phyloP scores from a whole-genome alignment of 2,888 invertebrate genomes.

The Nematopogon swammerdamellus region DNA sequence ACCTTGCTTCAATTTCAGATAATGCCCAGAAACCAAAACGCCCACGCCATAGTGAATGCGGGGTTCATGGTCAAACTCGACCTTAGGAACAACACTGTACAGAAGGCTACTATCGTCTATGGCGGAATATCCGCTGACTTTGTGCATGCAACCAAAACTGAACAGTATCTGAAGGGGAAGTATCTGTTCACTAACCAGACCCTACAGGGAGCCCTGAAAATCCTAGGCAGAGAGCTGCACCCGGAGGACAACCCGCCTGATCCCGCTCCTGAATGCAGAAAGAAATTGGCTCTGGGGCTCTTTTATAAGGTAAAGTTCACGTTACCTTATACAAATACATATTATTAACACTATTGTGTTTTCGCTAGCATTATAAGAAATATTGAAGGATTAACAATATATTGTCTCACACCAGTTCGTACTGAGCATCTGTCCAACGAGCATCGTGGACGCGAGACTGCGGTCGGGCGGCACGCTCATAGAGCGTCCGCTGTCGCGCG shows the following conservation, averaged over 20 bases:
- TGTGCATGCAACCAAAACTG: conserved; percentile 58
- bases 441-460: conserved; percentile 28
- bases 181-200: conserved; percentile 30
- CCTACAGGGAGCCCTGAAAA: conserved; percentile 46
- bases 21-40: conserved; percentile 71
- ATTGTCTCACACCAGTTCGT: too few species aligned
- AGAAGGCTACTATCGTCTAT: conserved; percentile 56
- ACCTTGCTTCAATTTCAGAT: conserved; percentile 59
- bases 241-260: conserved; percentile 64
- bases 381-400: too few species aligned
- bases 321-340: neutral
- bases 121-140: conserved; percentile 61
- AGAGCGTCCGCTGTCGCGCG: conserved; percentile 54
- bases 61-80: conserved; percentile 63
- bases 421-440: conserved; percentile 45
- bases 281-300: conserved; percentile 66
- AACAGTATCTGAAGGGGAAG: conserved; percentile 46
- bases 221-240: conserved; percentile 56
- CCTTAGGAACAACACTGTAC: conserved; percentile 21
- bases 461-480: conserved; percentile 51
- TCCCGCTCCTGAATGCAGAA: conserved; percentile 64
- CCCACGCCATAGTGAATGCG: conserved; percentile 74
- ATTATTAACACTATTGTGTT: neutral
- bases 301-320: conserved; percentile 73
- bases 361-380: too few species aligned